phyloP scores from a whole-genome alignment of 2,888 invertebrate species.

The Galerucella nymphaeae region DNA sequence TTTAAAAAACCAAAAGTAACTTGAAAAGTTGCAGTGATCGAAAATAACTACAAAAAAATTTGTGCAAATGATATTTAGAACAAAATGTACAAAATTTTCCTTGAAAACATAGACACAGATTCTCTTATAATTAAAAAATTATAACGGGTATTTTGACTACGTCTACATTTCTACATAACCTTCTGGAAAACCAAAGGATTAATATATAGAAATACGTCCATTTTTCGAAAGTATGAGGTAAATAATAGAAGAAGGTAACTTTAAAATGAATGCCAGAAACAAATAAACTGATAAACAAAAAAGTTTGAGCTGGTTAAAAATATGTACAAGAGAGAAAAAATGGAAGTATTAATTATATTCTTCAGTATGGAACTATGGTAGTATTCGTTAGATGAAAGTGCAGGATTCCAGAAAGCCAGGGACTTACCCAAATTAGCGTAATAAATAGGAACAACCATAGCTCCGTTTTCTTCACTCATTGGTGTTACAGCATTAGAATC shows the following conservation, averaged over 20 bases:
- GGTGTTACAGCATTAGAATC: slow-evolving; percentile 98
- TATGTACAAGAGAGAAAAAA: too few relatives aligned
- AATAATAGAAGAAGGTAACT: too few relatives aligned
- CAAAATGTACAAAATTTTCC: background rate
- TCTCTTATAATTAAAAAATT: background rate
- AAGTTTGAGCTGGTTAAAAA: too few relatives aligned
- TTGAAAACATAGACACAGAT: background rate
- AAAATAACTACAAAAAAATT: background rate
- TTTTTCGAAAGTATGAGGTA: background rate
- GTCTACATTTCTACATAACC: background rate
- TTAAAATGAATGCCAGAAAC: too few relatives aligned
- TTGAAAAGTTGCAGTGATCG: background rate
- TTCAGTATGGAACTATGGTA: background rate
- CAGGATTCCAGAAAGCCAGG: background rate
- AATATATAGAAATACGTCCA: background rate
- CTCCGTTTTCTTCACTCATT: slow-evolving; percentile 97
- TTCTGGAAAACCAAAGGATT: background rate
- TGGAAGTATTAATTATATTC: too few relatives aligned
- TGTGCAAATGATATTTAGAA: background rate
- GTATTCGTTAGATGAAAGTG: background rate
- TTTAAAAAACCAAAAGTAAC: slow-evolving; percentile 2
- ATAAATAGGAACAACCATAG: slow-evolving; percentile 92
- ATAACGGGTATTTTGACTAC: background rate
- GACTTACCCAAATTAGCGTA: slow-evolving; percentile 83
- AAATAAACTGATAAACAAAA: too few relatives aligned